These are phyloP conservation scores for Columba janthina DNA, from an alignment of 2,113 vertebrate species.

Conservation along the genomic window DNA sequence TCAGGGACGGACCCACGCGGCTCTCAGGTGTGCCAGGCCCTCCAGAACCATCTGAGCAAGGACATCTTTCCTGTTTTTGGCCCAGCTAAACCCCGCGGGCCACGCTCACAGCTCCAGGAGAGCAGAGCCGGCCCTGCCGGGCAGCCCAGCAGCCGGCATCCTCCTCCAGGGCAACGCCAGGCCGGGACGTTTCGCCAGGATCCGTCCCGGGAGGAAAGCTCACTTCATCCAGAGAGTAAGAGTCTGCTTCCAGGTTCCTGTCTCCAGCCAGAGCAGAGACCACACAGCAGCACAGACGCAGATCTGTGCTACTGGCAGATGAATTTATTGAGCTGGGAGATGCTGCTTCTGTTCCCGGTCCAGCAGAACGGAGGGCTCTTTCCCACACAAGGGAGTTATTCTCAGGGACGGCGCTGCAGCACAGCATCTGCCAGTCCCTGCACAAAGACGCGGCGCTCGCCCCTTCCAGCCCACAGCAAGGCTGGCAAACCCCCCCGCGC, in stretches of 20 bases:
- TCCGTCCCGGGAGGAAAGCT: neutral
- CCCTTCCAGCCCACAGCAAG: neutral
- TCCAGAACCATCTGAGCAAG: neutral
- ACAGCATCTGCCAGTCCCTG: neutral
- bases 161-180: neutral
- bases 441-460: neutral
- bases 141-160: accelerated
- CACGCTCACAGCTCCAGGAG: accelerated
- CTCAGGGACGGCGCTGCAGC: neutral
- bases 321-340: conserved; percentile 26
- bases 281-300: conserved; percentile 19
- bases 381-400: conserved; percentile 41
- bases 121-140: neutral
- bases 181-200: neutral
- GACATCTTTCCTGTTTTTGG: neutral
- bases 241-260: neutral
- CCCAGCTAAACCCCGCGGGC: neutral
- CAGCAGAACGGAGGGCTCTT: neutral
- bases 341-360: conserved; percentile 7
- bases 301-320: conserved; percentile 7
- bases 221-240: neutral
- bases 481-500: neutral
- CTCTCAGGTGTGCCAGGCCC: accelerated
- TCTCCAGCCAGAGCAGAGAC: neutral
- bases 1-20: accelerated